Percentiles rank a stretch among this genome's conserved stretches.
Conservation (phyloP, 2,113 vertebrate species). For the Trachemys scripta region DNA sequence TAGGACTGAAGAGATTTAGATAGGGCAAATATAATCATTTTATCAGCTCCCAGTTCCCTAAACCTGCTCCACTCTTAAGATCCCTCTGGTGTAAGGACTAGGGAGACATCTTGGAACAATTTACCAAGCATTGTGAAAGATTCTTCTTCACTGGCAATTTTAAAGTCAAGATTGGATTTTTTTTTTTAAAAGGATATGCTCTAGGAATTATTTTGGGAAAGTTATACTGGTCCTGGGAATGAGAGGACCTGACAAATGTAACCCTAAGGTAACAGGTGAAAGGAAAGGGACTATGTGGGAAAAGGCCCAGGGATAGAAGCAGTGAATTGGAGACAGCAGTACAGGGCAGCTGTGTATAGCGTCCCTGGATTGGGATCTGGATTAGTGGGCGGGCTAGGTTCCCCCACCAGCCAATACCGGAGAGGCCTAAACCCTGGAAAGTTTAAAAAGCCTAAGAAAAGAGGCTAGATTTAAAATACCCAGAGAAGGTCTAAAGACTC, state of each 20-base stretch:
- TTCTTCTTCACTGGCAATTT: background rate
- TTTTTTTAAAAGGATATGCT: background rate
- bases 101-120: background rate
- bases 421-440: background rate
- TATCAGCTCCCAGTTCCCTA: background rate
- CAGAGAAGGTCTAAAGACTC: too few species aligned
- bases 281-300: background rate
- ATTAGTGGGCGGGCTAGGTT: background rate
- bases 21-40: accelerated
- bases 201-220: background rate
- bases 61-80: background rate
- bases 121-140: background rate
- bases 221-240: background rate
- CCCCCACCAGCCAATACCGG: background rate
- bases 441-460: background rate
- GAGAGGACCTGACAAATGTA: background rate
- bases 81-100: background rate
- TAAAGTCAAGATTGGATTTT: background rate
- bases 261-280: background rate
- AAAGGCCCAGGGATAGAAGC: background rate
- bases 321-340: background rate
- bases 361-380: background rate
- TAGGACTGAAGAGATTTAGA: background rate
- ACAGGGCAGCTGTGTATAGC: background rate
- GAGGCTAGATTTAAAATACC: background rate